Conservation (phyloP, 2,888 invertebrate species). For the Drosophila differens region DNA sequence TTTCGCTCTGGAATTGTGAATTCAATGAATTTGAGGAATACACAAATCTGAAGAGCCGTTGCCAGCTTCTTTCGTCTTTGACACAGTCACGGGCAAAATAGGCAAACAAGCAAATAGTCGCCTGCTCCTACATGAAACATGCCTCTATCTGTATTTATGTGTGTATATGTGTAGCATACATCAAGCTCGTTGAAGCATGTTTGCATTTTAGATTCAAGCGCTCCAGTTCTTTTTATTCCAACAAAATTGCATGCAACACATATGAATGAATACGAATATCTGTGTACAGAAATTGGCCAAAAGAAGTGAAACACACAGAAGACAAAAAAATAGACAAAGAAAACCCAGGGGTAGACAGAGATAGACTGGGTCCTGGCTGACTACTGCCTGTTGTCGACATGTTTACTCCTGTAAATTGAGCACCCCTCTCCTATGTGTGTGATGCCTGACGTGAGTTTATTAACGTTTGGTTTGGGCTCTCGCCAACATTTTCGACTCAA, state of each 20-base stretch:
- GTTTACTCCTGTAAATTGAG: conserved; percentile 77
- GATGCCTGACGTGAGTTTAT: conserved; percentile 58
- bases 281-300: conserved; percentile 13
- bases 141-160: neutral
- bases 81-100: conserved; percentile 52
- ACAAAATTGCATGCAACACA: conserved; percentile 40
- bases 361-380: conserved; percentile 15
- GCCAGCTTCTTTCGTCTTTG: conserved; percentile 56
- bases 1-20: conserved; percentile 32
- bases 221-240: conserved; percentile 42
- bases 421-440: conserved; percentile 15
- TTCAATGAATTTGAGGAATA: conserved; percentile 74
- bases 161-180: neutral
- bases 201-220: conserved; percentile 74
- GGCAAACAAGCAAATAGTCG: conserved; percentile 38
- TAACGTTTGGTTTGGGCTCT: conserved; percentile 71
- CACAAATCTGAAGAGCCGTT: conserved; percentile 43
- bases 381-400: conserved; percentile 36
- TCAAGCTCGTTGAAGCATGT: conserved; percentile 51
- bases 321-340: neutral
- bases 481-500: conserved; percentile 73
- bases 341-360: neutral
- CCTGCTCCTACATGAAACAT: neutral
- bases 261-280: conserved; percentile 4
- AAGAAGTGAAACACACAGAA: conserved; percentile 10